A percentile compares a stretch with the other conserved stretches of the same genome.
Conservation (phyloP, 1,140 invertebrate genomes). For the Tyrophagus putrescentiae region DNA sequence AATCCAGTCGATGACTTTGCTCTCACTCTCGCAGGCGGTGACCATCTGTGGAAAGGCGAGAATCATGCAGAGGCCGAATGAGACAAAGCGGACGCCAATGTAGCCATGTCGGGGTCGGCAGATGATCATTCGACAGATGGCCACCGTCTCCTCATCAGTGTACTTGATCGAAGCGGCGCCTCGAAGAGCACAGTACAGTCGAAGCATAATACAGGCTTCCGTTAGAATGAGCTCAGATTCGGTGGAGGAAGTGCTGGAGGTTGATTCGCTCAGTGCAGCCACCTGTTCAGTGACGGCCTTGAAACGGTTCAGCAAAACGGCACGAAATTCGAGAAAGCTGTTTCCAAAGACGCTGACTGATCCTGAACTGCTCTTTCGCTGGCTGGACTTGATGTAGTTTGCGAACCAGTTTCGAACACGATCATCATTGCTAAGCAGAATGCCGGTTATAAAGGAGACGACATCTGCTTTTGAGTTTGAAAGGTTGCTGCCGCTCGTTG, state of each 20-base stretch:
- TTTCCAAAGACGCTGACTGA: neutral
- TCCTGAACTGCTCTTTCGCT: slow-evolving; percentile 59
- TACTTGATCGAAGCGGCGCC: slow-evolving; percentile 86
- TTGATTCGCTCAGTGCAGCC: neutral
- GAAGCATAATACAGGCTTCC: slow-evolving; percentile 57
- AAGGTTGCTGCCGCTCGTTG: neutral
- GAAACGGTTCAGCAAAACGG: slow-evolving; percentile 8
- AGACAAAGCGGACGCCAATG: slow-evolving; percentile 80
- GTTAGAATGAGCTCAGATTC: slow-evolving; percentile 53
- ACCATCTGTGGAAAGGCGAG: slow-evolving; percentile 82
- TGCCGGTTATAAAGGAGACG: slow-evolving; percentile 73
- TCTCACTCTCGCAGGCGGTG: slow-evolving; percentile 58
- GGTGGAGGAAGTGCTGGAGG: slow-evolving; percentile 8
- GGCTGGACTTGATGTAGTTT: slow-evolving; percentile 70
- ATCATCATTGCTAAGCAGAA: slow-evolving; percentile 76
- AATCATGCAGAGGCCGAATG: slow-evolving; percentile 80
- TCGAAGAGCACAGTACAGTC: slow-evolving; percentile 76
- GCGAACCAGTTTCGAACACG: slow-evolving; percentile 79
- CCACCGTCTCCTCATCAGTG: slow-evolving; percentile 75
- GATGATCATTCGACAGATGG: slow-evolving; percentile 67
- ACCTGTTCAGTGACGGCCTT: neutral
- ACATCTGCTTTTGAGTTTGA: slow-evolving; percentile 33
- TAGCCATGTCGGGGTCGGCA: slow-evolving; percentile 72
- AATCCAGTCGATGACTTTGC: slow-evolving; percentile 80
- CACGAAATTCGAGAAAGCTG: slow-evolving; percentile 5